Percentiles rank a stretch among this genome's conserved stretches.
Evolutionary conservation across 1,140 invertebrate genomes (phyloP).

Genomic region (Ceratosolen fusciceps): DNA sequence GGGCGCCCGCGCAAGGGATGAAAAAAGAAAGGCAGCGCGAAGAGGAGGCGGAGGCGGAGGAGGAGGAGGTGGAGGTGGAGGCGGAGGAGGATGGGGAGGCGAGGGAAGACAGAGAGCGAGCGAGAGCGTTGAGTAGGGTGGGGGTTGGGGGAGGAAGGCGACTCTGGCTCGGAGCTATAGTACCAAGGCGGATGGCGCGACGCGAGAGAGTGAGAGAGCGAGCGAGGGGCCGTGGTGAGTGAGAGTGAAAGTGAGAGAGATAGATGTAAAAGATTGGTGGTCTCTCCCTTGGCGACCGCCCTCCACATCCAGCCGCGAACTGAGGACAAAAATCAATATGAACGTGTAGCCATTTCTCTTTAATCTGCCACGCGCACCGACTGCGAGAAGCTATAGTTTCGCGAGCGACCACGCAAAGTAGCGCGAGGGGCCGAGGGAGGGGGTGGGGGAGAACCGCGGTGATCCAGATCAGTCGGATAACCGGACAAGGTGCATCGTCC

Average conservation of each 20-base stretch:
- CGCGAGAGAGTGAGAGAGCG: conserved; percentile 43
- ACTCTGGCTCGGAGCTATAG: no score
- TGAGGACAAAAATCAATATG: conserved; percentile 73
- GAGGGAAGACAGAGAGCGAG: conserved; percentile 40
- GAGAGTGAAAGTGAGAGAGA: conserved; percentile 54
- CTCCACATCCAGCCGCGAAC: conserved; percentile 56
- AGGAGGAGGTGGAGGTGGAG: conserved; percentile 26
- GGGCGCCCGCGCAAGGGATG: conserved; percentile 18
- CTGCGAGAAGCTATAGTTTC: neutral
- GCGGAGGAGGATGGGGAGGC: conserved; percentile 30
- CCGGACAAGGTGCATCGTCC: conserved; percentile 54
- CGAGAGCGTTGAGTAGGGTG: conserved; percentile 37
- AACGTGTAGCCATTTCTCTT: conserved; percentile 73
- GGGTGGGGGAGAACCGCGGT: neutral
- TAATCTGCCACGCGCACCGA: conserved; percentile 66
- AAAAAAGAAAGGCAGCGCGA: conserved; percentile 37
- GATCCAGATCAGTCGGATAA: conserved; percentile 52
- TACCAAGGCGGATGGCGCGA: no score
- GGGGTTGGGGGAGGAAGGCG: conserved; percentile 48
- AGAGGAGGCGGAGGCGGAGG: conserved; percentile 13
- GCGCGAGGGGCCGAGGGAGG: neutral
- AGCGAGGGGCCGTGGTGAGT: conserved; percentile 43
- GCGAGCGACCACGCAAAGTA: neutral
- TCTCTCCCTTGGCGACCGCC: conserved; percentile 62
- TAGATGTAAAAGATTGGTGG: conserved; percentile 66